Evolutionary conservation across 2,113 vertebrate species (phyloP).

Genomic region (Pogona vitticeps): DNA sequence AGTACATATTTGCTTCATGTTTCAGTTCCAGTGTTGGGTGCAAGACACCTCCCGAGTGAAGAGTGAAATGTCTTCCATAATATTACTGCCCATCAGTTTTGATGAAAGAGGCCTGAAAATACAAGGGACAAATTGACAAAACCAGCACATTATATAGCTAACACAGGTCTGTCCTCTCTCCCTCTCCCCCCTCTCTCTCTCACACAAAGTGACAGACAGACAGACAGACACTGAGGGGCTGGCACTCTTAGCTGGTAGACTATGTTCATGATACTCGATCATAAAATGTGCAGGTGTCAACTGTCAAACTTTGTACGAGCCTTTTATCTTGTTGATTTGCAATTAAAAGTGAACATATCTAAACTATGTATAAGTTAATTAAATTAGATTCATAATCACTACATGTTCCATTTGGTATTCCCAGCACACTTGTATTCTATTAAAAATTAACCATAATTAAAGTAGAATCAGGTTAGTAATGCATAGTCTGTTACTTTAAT

Average conservation of each 20-base stretch:
- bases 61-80: background rate
- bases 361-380: background rate
- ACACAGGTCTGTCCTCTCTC: background rate
- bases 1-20: background rate
- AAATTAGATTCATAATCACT: background rate
- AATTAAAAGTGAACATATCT: background rate
- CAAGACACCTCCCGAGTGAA: background rate
- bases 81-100: background rate
- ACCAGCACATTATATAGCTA: background rate
- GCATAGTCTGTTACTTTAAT: background rate
- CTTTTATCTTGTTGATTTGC: background rate
- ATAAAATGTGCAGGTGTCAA: background rate
- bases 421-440: background rate
- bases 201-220: too few species aligned
- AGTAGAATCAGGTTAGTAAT: background rate
- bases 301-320: background rate
- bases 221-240: background rate
- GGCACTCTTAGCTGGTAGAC: background rate
- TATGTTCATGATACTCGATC: background rate
- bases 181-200: too few species aligned
- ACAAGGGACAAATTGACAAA: background rate
- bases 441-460: conserved; percentile 2
- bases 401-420: background rate
- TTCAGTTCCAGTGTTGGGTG: background rate
- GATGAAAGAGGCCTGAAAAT: background rate